Conservation (phyloP, 1,140 invertebrate species). For the Drosophila subobscura region DNA sequence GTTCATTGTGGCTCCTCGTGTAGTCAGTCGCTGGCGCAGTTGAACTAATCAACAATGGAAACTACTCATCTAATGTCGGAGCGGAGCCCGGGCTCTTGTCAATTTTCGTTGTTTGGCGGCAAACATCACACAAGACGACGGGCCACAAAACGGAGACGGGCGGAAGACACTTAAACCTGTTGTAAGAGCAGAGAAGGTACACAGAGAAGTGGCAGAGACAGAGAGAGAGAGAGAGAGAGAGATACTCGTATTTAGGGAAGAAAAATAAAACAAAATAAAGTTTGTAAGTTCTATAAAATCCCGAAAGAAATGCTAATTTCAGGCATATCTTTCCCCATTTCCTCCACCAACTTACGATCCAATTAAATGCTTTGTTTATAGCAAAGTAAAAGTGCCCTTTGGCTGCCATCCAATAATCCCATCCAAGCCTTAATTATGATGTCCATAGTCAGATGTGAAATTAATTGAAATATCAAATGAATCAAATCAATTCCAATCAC, state of each 20-base stretch:
- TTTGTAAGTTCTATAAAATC: too few species aligned
- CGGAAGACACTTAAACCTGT: conserved; percentile 40
- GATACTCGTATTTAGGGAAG: background rate
- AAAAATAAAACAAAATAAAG: too few species aligned
- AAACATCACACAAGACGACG: conserved; percentile 36
- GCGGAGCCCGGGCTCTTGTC: conserved; percentile 35
- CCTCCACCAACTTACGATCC: too few species aligned
- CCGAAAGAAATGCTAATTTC: too few species aligned
- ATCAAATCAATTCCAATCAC: too few species aligned
- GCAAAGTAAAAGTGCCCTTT: too few species aligned
- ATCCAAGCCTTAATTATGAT: too few species aligned
- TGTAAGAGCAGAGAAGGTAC: conserved; percentile 25
- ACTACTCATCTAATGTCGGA: conserved; percentile 43
- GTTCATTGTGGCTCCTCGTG: conserved; percentile 25
- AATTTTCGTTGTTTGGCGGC: conserved; percentile 49
- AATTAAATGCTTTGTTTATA: too few species aligned
- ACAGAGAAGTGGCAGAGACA: conserved; percentile 2
- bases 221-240: conserved; percentile 3
- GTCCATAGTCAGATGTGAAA: too few species aligned
- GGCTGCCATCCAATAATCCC: too few species aligned
- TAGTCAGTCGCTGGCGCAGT: conserved; percentile 35
- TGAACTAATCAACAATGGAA: conserved; percentile 52
- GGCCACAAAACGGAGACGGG: conserved; percentile 29
- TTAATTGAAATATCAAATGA: too few species aligned
- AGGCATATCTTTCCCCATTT: too few species aligned